A percentile compares a stretch with the other conserved stretches of the same genome.
phyloP scores from a whole-genome alignment of 2,888 invertebrate genomes.

The Seira sanloemensis region DNA sequence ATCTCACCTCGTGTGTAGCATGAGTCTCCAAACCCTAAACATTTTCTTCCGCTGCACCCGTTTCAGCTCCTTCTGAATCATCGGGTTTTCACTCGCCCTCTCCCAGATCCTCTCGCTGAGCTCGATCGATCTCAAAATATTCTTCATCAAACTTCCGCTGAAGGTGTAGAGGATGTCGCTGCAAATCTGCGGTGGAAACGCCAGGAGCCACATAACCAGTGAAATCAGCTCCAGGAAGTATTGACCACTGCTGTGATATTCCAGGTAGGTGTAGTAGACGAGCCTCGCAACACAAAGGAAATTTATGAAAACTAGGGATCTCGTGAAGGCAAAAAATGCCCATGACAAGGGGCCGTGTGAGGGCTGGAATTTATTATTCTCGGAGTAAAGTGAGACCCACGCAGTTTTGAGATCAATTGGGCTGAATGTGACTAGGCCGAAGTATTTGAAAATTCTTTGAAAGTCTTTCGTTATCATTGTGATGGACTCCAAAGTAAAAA shows the following conservation, averaged over 20 bases:
- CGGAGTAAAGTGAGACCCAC: no score
- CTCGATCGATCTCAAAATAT: neutral
- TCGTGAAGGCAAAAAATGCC: no score
- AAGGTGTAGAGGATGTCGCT: neutral
- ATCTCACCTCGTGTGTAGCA: neutral
- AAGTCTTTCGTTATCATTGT: no score
- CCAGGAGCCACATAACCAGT: conserved; percentile 38
- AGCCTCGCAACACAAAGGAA: neutral
- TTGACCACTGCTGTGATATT: neutral
- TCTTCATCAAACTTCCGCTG: neutral
- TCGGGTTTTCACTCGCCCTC: neutral
- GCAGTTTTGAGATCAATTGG: no score
- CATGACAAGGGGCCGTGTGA: no score
- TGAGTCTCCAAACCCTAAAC: neutral
- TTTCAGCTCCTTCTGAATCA: neutral
- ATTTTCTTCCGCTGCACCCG: neutral
- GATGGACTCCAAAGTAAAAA: no score
- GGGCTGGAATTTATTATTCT: no score
- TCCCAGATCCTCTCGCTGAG: neutral
- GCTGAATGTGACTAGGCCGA: no score
- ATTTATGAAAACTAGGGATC: neutral
- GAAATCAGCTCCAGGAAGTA: conserved; percentile 22
- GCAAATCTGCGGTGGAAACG: conserved; percentile 34
- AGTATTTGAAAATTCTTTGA: no score
- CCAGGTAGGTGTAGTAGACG: neutral